These are phyloP conservation scores for Actinernus sp. DNA, from an alignment of 92 coral and sea anemone species.

Conservation along the genomic window DNA sequence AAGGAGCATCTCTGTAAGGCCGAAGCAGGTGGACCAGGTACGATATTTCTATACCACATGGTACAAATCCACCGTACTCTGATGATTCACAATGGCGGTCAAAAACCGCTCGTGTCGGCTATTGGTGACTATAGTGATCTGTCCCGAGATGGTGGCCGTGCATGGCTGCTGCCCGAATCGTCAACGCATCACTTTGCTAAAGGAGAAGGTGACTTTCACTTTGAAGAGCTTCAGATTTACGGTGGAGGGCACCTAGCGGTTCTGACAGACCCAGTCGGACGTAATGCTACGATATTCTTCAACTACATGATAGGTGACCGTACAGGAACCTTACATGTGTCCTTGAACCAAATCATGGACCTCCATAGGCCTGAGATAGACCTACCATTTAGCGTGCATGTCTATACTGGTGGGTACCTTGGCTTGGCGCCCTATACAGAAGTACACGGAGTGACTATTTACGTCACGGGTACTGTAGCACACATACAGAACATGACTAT, in stretches of 20 bases:
- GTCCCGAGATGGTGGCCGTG: constrained; percentile 87
- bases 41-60: constrained; percentile 96
- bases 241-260: constrained; percentile 98
- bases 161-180: constrained; percentile 95
- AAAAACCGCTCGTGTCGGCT: constrained; percentile 93
- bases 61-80: constrained; percentile 93
- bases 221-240: constrained; percentile 97
- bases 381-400: constrained; percentile 95
- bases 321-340: constrained; percentile 88
- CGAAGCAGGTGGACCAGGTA: constrained; percentile 99
- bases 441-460: constrained; percentile 97
- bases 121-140: constrained; percentile 85
- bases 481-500: constrained; percentile 94
- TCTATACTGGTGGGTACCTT: constrained; percentile 84
- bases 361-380: constrained; percentile 89
- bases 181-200: constrained; percentile 87
- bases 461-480: constrained; percentile 87
- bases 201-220: constrained; percentile 80
- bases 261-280: constrained; percentile 87
- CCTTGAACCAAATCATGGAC: constrained; percentile 93
- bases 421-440: constrained; percentile 96
- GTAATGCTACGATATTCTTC: constrained; percentile 83
- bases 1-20: constrained; percentile 85
- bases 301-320: constrained; percentile 98
- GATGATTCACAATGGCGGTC: constrained; percentile 95